Conservation (phyloP, 2,888 invertebrate species). For the Acheta domesticus region DNA sequence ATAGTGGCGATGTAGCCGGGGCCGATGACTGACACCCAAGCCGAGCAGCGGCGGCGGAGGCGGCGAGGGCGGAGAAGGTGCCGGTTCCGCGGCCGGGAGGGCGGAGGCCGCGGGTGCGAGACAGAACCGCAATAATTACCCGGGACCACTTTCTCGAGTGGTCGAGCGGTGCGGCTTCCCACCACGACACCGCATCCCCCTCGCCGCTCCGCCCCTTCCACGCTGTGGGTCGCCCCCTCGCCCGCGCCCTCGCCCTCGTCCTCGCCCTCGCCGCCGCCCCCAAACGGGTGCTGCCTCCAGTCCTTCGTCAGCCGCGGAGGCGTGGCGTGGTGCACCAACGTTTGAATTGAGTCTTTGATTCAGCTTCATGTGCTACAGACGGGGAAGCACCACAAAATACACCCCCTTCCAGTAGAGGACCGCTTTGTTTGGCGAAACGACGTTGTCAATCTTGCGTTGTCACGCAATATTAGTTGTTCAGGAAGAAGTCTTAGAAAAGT, state of each 20-base stretch:
- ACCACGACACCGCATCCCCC: not conserved
- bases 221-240: not conserved
- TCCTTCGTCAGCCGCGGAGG: too few species aligned
- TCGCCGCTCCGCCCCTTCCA: not conserved
- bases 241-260: not conserved
- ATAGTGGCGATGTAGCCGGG: too few species aligned
- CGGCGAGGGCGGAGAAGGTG: not conserved
- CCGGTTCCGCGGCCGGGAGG: not conserved
- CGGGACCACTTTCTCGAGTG: not conserved
- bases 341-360: too few species aligned
- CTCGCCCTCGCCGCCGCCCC: not conserved
- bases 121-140: conserved; percentile 18
- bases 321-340: too few species aligned
- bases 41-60: not conserved
- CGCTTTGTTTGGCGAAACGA: too few species aligned
- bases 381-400: too few species aligned
- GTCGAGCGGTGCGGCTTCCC: not conserved
- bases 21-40: too few species aligned
- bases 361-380: too few species aligned
- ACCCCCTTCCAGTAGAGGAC: too few species aligned
- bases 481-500: too few species aligned
- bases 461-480: too few species aligned
- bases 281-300: not conserved
- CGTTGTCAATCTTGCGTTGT: too few species aligned
- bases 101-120: not conserved